Conservation (phyloP, 2,797 vertebrate genomes). For the Silurus aristotelis region DNA sequence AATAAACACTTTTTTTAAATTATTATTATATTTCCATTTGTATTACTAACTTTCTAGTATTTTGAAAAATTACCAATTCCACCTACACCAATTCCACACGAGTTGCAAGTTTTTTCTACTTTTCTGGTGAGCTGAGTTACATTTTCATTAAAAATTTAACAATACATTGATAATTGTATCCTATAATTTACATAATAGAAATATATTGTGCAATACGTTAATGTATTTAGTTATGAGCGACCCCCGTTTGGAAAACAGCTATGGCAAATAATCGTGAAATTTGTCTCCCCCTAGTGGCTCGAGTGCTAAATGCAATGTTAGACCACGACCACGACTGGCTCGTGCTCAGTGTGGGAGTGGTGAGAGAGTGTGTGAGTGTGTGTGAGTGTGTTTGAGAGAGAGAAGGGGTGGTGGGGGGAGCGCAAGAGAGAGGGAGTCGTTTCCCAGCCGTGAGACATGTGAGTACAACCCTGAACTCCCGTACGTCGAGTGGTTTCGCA, state of each 20-base stretch:
- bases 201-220: no score
- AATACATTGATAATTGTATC: no score
- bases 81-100: no score
- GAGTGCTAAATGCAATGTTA: neutral
- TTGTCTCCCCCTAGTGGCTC: conserved; percentile 67
- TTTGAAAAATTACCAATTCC: no score
- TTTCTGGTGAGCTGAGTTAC: no score
- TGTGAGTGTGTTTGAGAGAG: neutral
- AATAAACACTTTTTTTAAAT: no score
- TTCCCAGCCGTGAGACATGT: conserved; percentile 36
- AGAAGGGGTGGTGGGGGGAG: conserved; percentile 22
- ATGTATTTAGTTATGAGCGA: no score
- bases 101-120: no score
- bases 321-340: conserved; percentile 38
- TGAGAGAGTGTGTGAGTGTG: conserved; percentile 3
- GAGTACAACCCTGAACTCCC: conserved; percentile 38
- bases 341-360: conserved; percentile 44
- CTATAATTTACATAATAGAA: no score
- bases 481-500: conserved; percentile 3
- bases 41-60: no score
- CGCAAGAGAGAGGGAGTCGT: conserved; percentile 8
- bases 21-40: no score
- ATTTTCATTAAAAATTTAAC: no score
- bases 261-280: neutral
- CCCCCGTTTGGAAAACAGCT: neutral